These are phyloP conservation scores for Prochilodus magdalenae DNA, from an alignment of 2,113 vertebrate genomes.

Conservation along the genomic window DNA sequence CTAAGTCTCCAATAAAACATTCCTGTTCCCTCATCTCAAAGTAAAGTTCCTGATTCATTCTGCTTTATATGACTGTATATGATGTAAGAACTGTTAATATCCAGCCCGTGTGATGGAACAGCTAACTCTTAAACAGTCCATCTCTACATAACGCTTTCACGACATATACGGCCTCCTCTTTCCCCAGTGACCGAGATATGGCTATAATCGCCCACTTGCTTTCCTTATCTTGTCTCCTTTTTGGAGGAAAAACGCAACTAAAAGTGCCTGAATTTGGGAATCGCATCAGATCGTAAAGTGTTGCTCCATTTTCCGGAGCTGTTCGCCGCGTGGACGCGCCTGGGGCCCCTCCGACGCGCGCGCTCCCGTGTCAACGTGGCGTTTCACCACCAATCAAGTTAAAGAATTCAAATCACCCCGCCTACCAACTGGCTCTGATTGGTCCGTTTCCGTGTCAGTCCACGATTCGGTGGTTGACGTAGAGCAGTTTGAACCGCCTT, in stretches of 20 bases:
- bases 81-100: too few species aligned
- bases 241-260: not conserved
- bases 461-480: slow-evolving; percentile 53
- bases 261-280: not conserved
- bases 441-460: not conserved
- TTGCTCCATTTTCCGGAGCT: not conserved
- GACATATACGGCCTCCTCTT: too few species aligned
- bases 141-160: too few species aligned
- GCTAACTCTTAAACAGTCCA: too few species aligned
- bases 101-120: too few species aligned
- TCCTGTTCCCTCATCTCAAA: too few species aligned
- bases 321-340: slow-evolving; percentile 4
- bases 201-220: not conserved
- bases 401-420: not conserved
- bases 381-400: slow-evolving; percentile 70
- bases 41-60: too few species aligned
- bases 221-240: not conserved
- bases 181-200: not conserved
- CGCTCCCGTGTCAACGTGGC: slow-evolving; percentile 82
- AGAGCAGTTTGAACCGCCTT: slow-evolving; percentile 49
- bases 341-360: not conserved
- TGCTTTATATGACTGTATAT: too few species aligned
- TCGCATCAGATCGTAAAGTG: too few species aligned
- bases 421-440: not conserved
- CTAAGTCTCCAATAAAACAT: too few species aligned